phyloP scores from a whole-genome alignment of 2,113 vertebrate genomes.

The Piaya cayana region DNA sequence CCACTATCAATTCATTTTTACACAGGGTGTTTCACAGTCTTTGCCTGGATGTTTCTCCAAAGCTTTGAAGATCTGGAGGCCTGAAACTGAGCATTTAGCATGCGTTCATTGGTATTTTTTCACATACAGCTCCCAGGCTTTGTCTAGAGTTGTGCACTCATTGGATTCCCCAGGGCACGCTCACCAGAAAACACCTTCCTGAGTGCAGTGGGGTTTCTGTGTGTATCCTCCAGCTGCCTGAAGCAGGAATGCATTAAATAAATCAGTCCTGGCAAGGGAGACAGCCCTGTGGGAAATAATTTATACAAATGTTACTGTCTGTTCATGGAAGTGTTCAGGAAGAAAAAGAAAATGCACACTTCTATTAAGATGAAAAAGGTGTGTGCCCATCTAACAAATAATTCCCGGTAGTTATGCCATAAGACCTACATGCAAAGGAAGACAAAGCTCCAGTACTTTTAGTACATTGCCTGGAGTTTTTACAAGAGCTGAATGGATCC shows the following conservation, averaged over 20 bases:
- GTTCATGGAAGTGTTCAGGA: not conserved
- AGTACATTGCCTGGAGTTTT: not conserved
- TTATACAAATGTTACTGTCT: not conserved
- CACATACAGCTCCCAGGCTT: not conserved
- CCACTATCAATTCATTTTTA: not conserved
- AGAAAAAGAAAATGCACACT: not conserved
- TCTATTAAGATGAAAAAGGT: not conserved
- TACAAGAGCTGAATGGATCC: not conserved
- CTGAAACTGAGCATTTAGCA: not conserved
- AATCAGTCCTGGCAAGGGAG: not conserved
- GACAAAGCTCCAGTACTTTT: not conserved
- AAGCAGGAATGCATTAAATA: not conserved
- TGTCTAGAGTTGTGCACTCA: rapidly evolving
- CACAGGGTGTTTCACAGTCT: not conserved
- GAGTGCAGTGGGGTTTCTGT: not conserved
- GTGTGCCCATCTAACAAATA: not conserved
- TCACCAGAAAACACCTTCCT: not conserved
- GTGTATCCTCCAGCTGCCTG: not conserved
- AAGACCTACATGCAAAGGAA: not conserved
- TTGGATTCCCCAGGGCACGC: rapidly evolving
- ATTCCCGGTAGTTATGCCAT: not conserved
- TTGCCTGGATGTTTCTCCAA: not conserved
- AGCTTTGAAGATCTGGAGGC: not conserved
- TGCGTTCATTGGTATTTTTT: not conserved
- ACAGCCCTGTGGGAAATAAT: not conserved